Evolutionary conservation across 37 sponge, comb jelly and placozoan genomes (phyloP).

Genomic region (Mnemiopsis leidyi): DNA sequence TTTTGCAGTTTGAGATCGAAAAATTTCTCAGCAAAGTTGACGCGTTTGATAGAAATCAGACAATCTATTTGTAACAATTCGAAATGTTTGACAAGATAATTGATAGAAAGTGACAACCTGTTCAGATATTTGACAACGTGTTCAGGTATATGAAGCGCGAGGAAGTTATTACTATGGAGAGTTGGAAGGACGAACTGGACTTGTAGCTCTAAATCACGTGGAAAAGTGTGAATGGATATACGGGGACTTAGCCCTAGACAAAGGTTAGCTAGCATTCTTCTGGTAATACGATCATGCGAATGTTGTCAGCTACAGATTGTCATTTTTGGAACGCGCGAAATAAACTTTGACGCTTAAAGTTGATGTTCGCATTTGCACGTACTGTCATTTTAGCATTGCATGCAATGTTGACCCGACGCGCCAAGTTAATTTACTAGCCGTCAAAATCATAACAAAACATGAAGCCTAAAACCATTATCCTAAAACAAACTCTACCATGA

Average conservation of each 20-base stretch:
- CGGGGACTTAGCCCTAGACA: constrained; percentile 12
- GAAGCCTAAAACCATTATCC: no score
- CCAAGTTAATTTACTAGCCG: background rate
- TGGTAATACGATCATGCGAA: background rate
- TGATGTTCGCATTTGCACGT: background rate
- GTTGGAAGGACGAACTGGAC: background rate
- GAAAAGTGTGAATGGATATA: constrained; percentile 63
- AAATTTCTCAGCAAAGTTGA: no score
- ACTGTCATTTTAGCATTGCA: no score
- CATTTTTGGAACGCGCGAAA: background rate
- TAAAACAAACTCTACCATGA: no score
- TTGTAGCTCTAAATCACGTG: background rate
- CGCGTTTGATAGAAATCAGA: no score
- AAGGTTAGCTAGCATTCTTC: constrained; percentile 18
- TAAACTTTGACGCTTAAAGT: background rate
- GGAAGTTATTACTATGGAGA: constrained; percentile 5
- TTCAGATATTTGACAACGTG: no score
- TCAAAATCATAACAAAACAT: no score
- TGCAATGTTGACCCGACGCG: background rate
- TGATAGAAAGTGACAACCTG: no score
- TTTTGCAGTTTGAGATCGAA: no score
- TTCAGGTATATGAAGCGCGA: constrained; percentile 33
- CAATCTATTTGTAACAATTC: no score
- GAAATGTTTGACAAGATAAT: no score
- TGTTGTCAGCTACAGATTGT: background rate